phyloP scores from a whole-genome alignment of 2,797 vertebrate species.

The Chaetodon trifasciatus region DNA sequence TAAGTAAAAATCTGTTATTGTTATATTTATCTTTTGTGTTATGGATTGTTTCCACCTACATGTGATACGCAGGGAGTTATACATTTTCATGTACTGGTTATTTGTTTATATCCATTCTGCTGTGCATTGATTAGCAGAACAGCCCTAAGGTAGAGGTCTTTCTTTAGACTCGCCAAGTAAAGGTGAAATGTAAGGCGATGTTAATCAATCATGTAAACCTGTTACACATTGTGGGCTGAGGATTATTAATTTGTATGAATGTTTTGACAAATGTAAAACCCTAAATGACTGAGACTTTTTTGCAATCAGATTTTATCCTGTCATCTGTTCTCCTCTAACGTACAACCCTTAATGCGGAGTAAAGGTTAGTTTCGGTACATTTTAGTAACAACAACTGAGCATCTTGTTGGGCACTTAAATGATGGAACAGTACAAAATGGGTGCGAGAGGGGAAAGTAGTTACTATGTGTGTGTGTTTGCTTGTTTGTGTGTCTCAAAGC shows the following conservation, averaged over 20 bases:
- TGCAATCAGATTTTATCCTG: too few relatives aligned
- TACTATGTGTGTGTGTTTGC: constrained; percentile 1
- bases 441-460: background rate
- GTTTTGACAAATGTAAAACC: too few relatives aligned
- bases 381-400: background rate
- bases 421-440: background rate
- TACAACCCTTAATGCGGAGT: background rate
- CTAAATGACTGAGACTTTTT: too few relatives aligned
- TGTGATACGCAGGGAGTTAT: background rate
- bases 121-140: background rate
- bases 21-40: background rate
- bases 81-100: background rate
- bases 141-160: background rate
- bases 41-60: background rate
- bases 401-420: background rate
- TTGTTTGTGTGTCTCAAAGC: constrained; percentile 17
- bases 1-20: background rate
- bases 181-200: constrained; percentile 33
- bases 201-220: constrained; percentile 43
- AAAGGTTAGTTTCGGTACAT: background rate
- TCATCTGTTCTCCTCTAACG: too few relatives aligned
- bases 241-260: background rate
- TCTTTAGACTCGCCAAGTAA: constrained; percentile 22
- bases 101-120: background rate
- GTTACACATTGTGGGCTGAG: background rate